Base-by-base conservation (phyloP, 2,888 invertebrate species). In the Zygaena filipendulae region DNA sequence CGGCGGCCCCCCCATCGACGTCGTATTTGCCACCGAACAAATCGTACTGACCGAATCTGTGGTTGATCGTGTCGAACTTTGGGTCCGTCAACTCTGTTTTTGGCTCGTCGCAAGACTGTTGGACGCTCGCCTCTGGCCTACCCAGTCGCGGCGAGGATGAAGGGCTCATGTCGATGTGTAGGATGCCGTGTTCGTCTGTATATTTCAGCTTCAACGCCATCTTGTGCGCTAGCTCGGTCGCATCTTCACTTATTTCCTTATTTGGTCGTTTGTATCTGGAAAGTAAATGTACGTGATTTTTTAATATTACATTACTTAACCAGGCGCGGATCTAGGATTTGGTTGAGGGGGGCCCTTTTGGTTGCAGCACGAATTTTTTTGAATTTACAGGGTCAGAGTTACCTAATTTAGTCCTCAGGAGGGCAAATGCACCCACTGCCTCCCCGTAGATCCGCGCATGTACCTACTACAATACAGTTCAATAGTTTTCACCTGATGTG, bases 191-290 rank as follows among this genome's bases (percentile, higher is more conserved):
- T 25, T 79, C 79, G 63, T 79, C 77, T 11, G 62, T 74, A 55
- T 69, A 77, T 48, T 77, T 77, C 9, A 79, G 39, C 49, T 79
- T 68, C 20, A 79, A 42, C 23, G 79, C 74, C 79, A 79, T 79
- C 33, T 41, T 53, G 25, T 22, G 29, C n/a, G n/a, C 40, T 38
- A 39, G 39, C 33, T 40, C n/a, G n/a, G n/a, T 33, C 23, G 29
- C 38, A 36, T 41, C 29, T 30, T 40, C 27, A 27, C n/a, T n/a
- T n/a, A n/a, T n/a, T n/a, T n/a, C n/a, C n/a, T 25, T 10, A 10
- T 13, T 16, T 4, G 6, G 7, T 11, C 9, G 22, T 23, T 22
- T 36, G 36, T 39, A 43, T 47, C 45, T n/a, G 4, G 27, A 33
- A 42, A 32, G 25, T 39, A 27, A 37, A 14, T 7, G 1, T 1